phyloP scores from a whole-genome alignment of 1,140 invertebrate species.

The Drosophila punjabiensis region DNA sequence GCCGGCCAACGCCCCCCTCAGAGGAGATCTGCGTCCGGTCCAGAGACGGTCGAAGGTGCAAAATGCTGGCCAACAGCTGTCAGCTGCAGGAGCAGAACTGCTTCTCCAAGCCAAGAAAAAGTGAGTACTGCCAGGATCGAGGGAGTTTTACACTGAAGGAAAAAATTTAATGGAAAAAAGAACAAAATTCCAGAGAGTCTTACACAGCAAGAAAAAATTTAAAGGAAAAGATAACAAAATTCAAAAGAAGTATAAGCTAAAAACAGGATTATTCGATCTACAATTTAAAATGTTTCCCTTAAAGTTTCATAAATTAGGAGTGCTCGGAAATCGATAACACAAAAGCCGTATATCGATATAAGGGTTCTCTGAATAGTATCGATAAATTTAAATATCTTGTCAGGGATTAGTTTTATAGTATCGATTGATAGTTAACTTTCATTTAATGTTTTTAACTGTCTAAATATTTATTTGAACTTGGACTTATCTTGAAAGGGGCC shows the following conservation, averaged over 20 bases:
- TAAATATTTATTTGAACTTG: neutral
- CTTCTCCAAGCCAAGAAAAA: neutral
- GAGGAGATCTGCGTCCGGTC: constrained; percentile 1
- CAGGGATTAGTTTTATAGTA: neutral
- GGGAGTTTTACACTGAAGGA: neutral
- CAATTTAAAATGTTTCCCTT: neutral
- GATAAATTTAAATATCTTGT: neutral
- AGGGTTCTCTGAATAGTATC: neutral
- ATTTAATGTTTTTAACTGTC: neutral
- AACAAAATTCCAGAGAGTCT: too few relatives aligned
- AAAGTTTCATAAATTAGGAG: too few relatives aligned
- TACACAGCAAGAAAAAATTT: fast-evolving
- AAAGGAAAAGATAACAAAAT: too few relatives aligned
- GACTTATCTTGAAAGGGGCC: neutral
- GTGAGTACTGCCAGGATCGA: neutral
- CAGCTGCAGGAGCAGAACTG: constrained; percentile 1
- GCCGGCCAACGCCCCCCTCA: neutral
- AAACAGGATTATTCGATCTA: too few relatives aligned
- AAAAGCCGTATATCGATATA: neutral
- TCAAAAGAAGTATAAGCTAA: too few relatives aligned
- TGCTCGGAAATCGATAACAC: neutral
- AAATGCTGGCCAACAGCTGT: neutral
- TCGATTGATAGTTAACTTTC: neutral
- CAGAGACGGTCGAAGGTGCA: neutral
- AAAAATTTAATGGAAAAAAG: too few relatives aligned